Evolutionary conservation across 2,888 invertebrate species (phyloP).

Genomic region (Heteromyza rotundicornis): DNA sequence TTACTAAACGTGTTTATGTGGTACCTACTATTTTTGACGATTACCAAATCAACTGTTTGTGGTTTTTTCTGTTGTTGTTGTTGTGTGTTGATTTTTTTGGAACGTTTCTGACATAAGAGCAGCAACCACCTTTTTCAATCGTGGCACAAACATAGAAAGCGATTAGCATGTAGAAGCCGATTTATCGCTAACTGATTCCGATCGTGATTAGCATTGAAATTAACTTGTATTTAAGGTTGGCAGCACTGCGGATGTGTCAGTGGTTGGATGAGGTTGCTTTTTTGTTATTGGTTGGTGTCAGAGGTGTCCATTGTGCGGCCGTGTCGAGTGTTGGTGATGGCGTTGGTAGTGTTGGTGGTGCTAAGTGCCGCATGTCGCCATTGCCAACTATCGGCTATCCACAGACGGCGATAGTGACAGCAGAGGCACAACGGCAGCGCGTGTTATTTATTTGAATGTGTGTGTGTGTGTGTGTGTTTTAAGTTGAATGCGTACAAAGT

Average conservation of each 20-base stretch:
- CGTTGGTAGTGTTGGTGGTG: constrained; percentile 47
- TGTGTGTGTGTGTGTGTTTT: constrained; percentile 3
- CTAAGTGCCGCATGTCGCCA: constrained; percentile 50
- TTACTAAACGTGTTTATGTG: too few relatives aligned
- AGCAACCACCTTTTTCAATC: neutral
- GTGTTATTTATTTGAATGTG: constrained; percentile 11
- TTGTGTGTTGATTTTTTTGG: too few relatives aligned
- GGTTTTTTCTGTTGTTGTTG: too few relatives aligned
- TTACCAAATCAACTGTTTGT: too few relatives aligned
- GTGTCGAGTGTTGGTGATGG: neutral
- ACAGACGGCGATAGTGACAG: constrained; percentile 3
- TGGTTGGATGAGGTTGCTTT: constrained; percentile 28
- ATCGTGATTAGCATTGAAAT: constrained; percentile 53
- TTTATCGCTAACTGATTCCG: constrained; percentile 50
- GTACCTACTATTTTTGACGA: too few relatives aligned
- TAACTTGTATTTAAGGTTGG: constrained; percentile 31
- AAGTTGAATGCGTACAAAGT: constrained; percentile 36
- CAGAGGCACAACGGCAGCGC: constrained; percentile 3
- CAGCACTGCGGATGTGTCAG: neutral
- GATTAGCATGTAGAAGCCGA: constrained; percentile 10
- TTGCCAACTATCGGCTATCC: constrained; percentile 22
- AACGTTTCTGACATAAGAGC: neutral
- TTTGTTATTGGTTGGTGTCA: constrained; percentile 18
- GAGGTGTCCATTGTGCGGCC: constrained; percentile 19
- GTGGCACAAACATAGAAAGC: neutral